Percentiles rank a stretch among this genome's conserved stretches.
phyloP scores from a whole-genome alignment of 2,888 invertebrate species.

The Harmothoe impar region DNA sequence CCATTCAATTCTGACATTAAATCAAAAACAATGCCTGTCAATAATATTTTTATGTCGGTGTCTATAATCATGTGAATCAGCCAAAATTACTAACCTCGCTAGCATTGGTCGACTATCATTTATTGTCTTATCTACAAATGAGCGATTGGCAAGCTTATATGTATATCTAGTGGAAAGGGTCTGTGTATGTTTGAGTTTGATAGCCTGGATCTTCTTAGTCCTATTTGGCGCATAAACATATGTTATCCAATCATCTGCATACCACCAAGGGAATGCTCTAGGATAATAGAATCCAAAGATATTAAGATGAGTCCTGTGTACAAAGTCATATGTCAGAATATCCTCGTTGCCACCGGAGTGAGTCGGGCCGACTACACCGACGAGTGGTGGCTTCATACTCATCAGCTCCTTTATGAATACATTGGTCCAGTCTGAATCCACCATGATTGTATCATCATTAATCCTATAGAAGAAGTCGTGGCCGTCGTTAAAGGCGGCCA shows the following conservation, averaged over 20 bases:
- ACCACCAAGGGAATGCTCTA: constrained; percentile 70
- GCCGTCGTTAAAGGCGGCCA: constrained; percentile 70
- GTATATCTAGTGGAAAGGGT: background rate
- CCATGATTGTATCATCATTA: constrained; percentile 59
- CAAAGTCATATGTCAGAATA: constrained; percentile 71
- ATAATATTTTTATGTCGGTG: too few species aligned
- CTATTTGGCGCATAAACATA: constrained; percentile 68
- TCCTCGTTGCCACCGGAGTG: constrained; percentile 68
- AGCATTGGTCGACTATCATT: too few species aligned
- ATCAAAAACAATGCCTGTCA: too few species aligned
- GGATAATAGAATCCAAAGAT: constrained; percentile 71
- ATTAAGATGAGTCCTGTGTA: constrained; percentile 68
- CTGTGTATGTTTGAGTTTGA: constrained; percentile 3
- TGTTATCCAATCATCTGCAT: constrained; percentile 71
- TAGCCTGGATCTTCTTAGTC: constrained; percentile 64
- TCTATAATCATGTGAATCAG: too few species aligned
- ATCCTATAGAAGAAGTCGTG: constrained; percentile 70
- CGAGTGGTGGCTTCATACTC: constrained; percentile 65
- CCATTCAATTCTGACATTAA: too few species aligned
- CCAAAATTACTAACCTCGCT: too few species aligned
- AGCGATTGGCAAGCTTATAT: too few species aligned
- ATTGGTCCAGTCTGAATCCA: constrained; percentile 32
- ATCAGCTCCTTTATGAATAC: constrained; percentile 62
- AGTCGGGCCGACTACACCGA: constrained; percentile 70
- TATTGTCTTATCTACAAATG: too few species aligned